Conservation (phyloP, 2,888 invertebrate genomes). For the Allacma fusca region DNA sequence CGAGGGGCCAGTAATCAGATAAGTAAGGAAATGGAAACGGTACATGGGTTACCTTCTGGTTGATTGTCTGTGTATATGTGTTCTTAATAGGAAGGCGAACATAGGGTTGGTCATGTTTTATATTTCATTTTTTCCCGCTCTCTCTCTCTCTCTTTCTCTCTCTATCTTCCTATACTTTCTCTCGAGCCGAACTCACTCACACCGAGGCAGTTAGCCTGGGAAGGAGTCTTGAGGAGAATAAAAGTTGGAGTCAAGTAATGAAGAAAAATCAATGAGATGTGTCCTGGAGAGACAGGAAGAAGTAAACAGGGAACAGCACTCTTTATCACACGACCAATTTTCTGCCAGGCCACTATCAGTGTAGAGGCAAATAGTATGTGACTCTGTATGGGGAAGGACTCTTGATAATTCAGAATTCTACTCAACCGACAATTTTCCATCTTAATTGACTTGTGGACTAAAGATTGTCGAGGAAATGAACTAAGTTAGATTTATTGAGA, state of each 20-base stretch:
- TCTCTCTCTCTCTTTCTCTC: not conserved
- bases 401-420: slow-evolving; percentile 22
- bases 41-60: not conserved
- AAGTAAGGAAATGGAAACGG: slow-evolving; percentile 5
- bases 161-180: not conserved
- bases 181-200: not conserved
- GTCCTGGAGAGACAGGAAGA: slow-evolving; percentile 29
- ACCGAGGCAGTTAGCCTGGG: not conserved
- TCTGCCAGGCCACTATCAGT: not conserved
- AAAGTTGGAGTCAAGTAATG: slow-evolving; percentile 27
- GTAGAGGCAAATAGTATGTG: not conserved
- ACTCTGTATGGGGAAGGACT: not conserved
- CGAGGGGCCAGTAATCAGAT: slow-evolving; percentile 11
- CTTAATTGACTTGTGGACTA: slow-evolving; percentile 34
- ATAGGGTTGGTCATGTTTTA: not conserved
- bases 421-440: slow-evolving; percentile 30
- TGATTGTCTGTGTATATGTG: not conserved
- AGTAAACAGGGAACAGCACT: slow-evolving; percentile 21
- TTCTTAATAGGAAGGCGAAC: not conserved
- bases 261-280: slow-evolving; percentile 44
- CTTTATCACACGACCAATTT: slow-evolving; percentile 36
- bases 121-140: not conserved
- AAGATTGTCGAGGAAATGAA: slow-evolving; percentile 35
- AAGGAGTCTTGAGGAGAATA: not conserved
- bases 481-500: slow-evolving; percentile 31